These are phyloP conservation scores for Semnopithecus entellus DNA, from an alignment of 2,113 vertebrate genomes.

Conservation along the genomic window DNA sequence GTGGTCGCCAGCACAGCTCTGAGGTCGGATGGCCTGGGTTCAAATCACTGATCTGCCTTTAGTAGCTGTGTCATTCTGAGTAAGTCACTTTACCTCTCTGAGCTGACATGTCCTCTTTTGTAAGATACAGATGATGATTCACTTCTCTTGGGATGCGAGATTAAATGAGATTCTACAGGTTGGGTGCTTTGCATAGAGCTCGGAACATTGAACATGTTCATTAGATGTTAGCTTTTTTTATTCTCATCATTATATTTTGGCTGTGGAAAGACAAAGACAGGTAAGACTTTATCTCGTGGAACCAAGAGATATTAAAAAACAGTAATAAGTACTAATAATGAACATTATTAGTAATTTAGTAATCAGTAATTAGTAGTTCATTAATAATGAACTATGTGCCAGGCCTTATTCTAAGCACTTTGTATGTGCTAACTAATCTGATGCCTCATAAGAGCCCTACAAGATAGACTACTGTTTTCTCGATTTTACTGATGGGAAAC, in stretches of 20 bases:
- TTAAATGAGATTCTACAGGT: neutral
- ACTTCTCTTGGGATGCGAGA: neutral
- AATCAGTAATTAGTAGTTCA: too few species aligned
- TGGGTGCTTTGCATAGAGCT: neutral
- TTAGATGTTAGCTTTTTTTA: neutral
- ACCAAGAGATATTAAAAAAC: neutral
- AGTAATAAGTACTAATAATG: neutral
- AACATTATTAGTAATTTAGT: too few species aligned
- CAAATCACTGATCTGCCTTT: neutral
- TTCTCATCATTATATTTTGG: neutral
- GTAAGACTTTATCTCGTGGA: neutral
- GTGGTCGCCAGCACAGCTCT: neutral
- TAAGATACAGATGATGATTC: neutral
- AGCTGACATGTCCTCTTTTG: neutral
- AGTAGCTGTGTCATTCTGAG: neutral
- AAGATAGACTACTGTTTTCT: neutral
- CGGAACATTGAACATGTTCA: neutral
- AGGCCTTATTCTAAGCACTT: neutral
- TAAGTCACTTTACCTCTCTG: neutral
- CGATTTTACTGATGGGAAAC: neutral
- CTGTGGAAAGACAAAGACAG: neutral
- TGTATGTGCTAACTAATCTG: neutral
- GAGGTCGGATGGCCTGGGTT: neutral
- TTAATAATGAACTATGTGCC: neutral
- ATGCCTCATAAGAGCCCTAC: neutral